phyloP scores from a whole-genome alignment of 2,113 vertebrate species.

The Pogonocichla stellata region DNA sequence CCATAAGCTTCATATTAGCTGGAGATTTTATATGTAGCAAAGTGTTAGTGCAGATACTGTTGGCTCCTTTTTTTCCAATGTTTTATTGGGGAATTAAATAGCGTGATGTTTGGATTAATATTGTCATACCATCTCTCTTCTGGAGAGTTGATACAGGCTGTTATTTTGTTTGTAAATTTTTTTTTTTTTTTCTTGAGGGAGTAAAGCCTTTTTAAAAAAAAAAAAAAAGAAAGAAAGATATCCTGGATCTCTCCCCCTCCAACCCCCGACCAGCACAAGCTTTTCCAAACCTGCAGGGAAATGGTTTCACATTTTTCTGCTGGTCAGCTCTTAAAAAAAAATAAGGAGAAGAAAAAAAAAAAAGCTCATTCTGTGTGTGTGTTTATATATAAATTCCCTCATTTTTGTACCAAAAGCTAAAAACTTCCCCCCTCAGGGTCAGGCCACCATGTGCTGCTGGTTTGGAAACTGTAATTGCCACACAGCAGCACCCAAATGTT shows the following conservation, averaged over 20 bases:
- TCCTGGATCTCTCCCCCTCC: not conserved
- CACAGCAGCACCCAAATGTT: fast-evolving
- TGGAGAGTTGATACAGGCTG: constrained; percentile 64
- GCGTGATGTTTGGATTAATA: constrained; percentile 80
- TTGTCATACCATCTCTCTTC: constrained; percentile 68
- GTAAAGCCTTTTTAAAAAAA: constrained; percentile 45
- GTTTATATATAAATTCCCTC: not conserved
- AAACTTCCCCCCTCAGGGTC: not conserved
- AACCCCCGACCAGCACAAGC: constrained; percentile 45
- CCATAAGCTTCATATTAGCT: constrained; percentile 90
- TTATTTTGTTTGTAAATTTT: constrained; percentile 68
- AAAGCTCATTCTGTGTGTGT: not conserved
- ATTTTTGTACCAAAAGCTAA: not conserved
- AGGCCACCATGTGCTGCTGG: not conserved
- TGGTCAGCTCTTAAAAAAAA: not conserved
- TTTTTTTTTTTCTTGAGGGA: constrained; percentile 7
- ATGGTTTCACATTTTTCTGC: constrained; percentile 30
- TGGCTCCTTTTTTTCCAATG: constrained; percentile 77
- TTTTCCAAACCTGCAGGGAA: constrained; percentile 54
- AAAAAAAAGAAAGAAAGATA: not conserved
- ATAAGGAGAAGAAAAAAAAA: not conserved
- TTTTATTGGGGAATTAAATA: constrained; percentile 85
- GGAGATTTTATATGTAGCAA: constrained; percentile 94
- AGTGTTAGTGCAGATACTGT: constrained; percentile 80
- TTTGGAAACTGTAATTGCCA: not conserved